A percentile compares a stretch with the other conserved stretches of the same genome.
Evolutionary conservation across 2,888 invertebrate species (phyloP).

Genomic region (Diarsia rubi): DNA sequence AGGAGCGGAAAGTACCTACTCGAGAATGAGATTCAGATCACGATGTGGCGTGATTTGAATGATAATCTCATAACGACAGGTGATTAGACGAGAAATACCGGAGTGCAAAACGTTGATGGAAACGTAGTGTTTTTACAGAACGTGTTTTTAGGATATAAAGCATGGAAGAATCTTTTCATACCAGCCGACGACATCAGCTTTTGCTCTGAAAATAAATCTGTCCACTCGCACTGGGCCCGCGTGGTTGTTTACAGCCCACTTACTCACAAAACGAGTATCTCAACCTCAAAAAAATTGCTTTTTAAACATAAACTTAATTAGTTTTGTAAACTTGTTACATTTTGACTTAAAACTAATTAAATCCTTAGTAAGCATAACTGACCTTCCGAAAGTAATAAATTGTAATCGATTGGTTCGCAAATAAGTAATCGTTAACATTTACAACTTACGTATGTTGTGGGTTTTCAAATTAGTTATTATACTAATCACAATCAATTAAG

Average conservation of each 20-base stretch:
- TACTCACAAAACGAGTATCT: neutral
- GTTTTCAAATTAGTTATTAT: neutral
- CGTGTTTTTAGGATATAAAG: slow-evolving; percentile 12
- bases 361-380: neutral
- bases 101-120: neutral
- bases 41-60: slow-evolving; percentile 62
- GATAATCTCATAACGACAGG: slow-evolving; percentile 42
- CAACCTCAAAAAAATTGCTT: neutral
- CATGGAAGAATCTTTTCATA: neutral
- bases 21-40: slow-evolving; percentile 59
- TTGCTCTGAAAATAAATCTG: neutral
- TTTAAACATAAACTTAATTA: neutral
- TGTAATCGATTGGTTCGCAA: slow-evolving; percentile 17
- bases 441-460: neutral
- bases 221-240: neutral
- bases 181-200: neutral
- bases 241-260: neutral
- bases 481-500: neutral
- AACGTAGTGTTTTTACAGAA: neutral
- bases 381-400: neutral
- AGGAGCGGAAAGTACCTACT: slow-evolving; percentile 47
- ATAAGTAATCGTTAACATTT: neutral
- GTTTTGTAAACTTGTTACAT: neutral
- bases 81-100: slow-evolving; percentile 45
- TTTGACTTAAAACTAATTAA: neutral